Base-by-base conservation (phyloP, 2,888 invertebrate genomes). In the Dascillus cervinus region DNA sequence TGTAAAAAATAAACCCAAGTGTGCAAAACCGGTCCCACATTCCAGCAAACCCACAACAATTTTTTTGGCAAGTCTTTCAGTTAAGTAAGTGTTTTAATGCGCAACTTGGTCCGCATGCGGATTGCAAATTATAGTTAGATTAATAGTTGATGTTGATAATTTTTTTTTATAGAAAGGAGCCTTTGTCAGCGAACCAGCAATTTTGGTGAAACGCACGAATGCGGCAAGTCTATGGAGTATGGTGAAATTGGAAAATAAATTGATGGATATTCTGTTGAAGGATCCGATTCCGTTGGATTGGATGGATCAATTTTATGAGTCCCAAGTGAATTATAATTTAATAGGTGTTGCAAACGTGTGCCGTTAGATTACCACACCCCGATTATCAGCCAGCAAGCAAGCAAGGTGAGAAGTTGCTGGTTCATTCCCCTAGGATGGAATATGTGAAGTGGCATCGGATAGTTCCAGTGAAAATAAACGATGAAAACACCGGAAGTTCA, bases 351-450 rank as follows among this genome's bases (percentile, higher is more conserved):
- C 97, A 8, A 98, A 98, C 65, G 80, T 65, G 92, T 96, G 20
- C 83, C 83, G 36, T 71, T 98, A 28, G 91, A 95, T 66, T 97
- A 97, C 65, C 92, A 95, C 60, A 96, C 96, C 32, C 97, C 98
- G 10, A 96, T 98, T 55, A 97, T 98, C 56, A 96, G 92, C 57
- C 97, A 98, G 60, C 98, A 98, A 69, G 97, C n/a, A n/a, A n/a
- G n/a, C n/a, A n/a, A n/a, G n/a, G n/a, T n/a, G 97, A 13, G 96
- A 97, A 72, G 90, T 91, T 32, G 88, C 89, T 33, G 94, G 94
- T 1, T 78, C 81, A 63, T 81, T 90, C 55, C 87, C 88, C 1
- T 86, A 85, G 57, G 90, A 91, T 63, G 73, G 88, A 46, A 82
- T 88, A 54, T 88, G 87, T 58, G 90, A 90, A 63, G 84, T 87